Evolutionary conservation across 2,113 vertebrate genomes (phyloP), one percentile per base, ranked within the genome.

Genomic region (Semnornis frantzii): DNA sequence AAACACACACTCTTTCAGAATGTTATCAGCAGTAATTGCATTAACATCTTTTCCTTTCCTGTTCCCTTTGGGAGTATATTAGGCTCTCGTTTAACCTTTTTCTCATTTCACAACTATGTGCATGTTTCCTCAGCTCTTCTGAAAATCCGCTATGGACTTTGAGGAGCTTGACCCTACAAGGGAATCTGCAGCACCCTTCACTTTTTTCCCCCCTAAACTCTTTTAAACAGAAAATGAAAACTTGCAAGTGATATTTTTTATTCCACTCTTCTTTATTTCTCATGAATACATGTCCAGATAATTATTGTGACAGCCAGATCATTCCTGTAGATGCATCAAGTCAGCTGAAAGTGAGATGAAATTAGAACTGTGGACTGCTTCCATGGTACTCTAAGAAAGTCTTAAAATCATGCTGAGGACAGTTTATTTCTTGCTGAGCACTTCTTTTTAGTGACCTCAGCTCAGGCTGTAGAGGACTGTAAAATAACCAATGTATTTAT

Each of bases 1-100:
- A 48, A 15, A 65, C 14, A 65, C 30, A 71, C 18, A 17, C 5
- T 55, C 90, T 93, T 91, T 87, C 78, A 93, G 86, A 96, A 89
- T 87, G 37, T 93, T 96, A 88, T 89, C 78, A 77, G 69, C 44
- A 90, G 85, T 95, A 96, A 94, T 93, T 96, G 72, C 87, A 90
- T 94, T 96, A 95, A 92, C 57, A 84, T 82, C 33, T 92, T 92
- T 92, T 93, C 59, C 95, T 88, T 80, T 57, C 72, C 69, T 54
- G 5, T 69, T 81, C 52, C 72, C 50, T 72, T 84, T 82, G 91
- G 75, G 89, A 91, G 9, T 93, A 95, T 85, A 69, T 91, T 82
- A 94, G 86, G 73, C 69, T 93, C 95, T 91, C 81, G 78, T 92
- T 92, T 89, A 88, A 48, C 44, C 59, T 69, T 89, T 74, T 89